phyloP scores from a whole-genome alignment of 2,113 vertebrate genomes.

The Callionymus lyra region DNA sequence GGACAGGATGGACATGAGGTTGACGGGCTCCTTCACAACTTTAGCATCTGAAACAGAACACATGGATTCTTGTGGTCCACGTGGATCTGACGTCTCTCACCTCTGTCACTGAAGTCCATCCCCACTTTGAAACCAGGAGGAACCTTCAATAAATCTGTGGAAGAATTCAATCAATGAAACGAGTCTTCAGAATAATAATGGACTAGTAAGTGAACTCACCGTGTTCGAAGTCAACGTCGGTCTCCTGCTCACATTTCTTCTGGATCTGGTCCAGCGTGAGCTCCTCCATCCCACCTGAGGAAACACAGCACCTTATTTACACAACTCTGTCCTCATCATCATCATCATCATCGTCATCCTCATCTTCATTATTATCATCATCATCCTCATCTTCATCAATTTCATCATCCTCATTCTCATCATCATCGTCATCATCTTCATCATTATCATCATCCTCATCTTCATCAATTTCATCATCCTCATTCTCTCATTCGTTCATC shows the following conservation, averaged over 20 bases:
- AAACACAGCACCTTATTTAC: background rate
- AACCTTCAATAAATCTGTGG: slow-evolving; percentile 71
- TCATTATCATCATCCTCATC: too few relatives aligned
- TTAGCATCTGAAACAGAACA: slow-evolving; percentile 43
- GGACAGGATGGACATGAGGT: slow-evolving; percentile 74
- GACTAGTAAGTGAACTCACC: slow-evolving; percentile 46
- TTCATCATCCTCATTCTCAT: too few relatives aligned
- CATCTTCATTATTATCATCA: too few relatives aligned
- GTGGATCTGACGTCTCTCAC: slow-evolving; percentile 32
- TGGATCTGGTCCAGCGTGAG: slow-evolving; percentile 77
- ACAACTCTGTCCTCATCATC: too few relatives aligned
- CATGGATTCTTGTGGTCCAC: background rate
- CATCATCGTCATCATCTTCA: too few relatives aligned
- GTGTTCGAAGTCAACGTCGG: slow-evolving; percentile 80
- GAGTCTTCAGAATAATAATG: background rate
- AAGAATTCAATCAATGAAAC: background rate
- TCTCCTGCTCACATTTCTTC: slow-evolving; percentile 65
- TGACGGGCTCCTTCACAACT: slow-evolving; percentile 60
- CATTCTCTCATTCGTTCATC: too few relatives aligned
- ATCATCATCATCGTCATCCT: too few relatives aligned
- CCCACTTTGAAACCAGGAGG: slow-evolving; percentile 79
- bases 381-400: too few relatives aligned
- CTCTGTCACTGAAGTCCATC: slow-evolving; percentile 74
- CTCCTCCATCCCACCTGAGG: slow-evolving; percentile 82
- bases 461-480: too few relatives aligned